Evolutionary conservation across 2,888 invertebrate genomes (phyloP).

Genomic region (Nemurella pictetii): DNA sequence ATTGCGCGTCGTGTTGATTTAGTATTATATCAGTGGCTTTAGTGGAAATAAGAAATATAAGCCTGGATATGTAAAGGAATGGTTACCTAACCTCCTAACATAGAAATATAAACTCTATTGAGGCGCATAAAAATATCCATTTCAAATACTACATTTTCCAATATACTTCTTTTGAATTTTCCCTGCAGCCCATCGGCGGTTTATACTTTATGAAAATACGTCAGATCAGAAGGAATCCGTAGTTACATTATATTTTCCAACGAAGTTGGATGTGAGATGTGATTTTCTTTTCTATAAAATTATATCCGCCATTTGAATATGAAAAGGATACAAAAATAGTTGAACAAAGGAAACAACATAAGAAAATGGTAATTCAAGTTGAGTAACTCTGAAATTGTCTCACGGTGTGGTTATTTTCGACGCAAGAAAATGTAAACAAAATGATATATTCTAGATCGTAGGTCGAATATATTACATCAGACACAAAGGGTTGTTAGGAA

Average conservation of each 20-base stretch:
- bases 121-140: background rate
- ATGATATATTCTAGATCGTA: background rate
- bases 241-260: background rate
- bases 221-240: background rate
- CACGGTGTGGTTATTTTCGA: background rate
- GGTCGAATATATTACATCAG: background rate
- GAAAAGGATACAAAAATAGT: background rate
- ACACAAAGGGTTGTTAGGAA: too few species aligned
- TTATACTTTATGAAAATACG: background rate
- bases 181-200: background rate
- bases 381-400: background rate
- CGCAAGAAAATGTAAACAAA: background rate
- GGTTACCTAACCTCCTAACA: too few species aligned
- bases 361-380: background rate
- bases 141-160: background rate
- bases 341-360: background rate
- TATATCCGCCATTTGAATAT: background rate
- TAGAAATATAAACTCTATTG: too few species aligned
- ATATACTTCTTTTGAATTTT: background rate
- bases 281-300: background rate
- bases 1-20: background rate
- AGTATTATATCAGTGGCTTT: too few species aligned
- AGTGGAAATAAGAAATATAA: too few species aligned
- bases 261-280: background rate
- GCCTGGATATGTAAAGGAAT: too few species aligned